Conservation (phyloP, 2,113 vertebrate genomes). For the Merops nubicus region DNA sequence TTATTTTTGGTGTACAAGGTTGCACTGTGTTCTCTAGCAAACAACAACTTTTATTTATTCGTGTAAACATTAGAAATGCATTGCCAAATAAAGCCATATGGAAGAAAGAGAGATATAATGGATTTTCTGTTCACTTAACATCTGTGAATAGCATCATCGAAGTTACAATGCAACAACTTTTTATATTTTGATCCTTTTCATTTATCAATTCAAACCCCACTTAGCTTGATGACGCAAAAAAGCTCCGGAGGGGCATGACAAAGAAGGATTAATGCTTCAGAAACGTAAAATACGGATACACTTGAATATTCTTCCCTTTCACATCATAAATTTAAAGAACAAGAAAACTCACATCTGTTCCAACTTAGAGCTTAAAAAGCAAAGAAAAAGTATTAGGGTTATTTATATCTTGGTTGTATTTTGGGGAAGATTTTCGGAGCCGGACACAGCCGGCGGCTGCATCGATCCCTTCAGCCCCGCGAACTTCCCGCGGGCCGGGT, state of each 20-base stretch:
- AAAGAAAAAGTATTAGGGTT: neutral
- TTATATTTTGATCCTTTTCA: neutral
- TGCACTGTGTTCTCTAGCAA: neutral
- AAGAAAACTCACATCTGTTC: slow-evolving; percentile 39
- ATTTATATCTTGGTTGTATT: neutral
- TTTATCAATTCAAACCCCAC: neutral
- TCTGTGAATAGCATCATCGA: slow-evolving; percentile 40
- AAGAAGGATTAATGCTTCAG: neutral
- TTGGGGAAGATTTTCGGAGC: neutral
- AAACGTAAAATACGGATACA: neutral
- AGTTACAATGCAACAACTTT: slow-evolving; percentile 1
- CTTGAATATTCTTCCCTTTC: neutral
- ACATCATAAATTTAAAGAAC: slow-evolving; percentile 9
- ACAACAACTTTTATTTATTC: slow-evolving; percentile 41
- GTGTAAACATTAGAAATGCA: slow-evolving; percentile 39
- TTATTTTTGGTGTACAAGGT: neutral
- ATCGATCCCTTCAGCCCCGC: neutral
- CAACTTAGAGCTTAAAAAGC: slow-evolving; percentile 1
- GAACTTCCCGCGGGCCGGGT: neutral
- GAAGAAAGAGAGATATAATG: slow-evolving; percentile 48
- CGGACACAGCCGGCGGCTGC: neutral
- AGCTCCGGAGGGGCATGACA: accelerated
- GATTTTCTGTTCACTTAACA: slow-evolving; percentile 65
- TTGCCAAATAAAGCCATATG: slow-evolving; percentile 70
- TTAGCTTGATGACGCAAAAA: neutral